Evolutionary conservation across 1,140 invertebrate species (phyloP), one percentile per base, ranked within the genome.

Genomic region (Pachyrhynchus sulphureomaculatus): DNA sequence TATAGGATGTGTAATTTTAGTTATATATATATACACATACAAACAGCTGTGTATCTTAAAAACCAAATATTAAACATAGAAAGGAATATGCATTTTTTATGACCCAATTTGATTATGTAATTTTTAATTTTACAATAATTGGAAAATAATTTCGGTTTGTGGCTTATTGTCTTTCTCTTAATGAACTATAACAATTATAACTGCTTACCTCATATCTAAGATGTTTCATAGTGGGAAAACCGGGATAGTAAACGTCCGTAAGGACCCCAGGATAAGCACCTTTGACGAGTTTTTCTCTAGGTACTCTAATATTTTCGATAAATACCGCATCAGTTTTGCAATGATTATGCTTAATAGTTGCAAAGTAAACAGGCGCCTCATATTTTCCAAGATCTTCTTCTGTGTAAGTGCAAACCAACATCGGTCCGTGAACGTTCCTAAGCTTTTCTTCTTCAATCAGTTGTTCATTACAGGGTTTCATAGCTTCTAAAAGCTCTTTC

Each of bases 161-260:
- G n/a, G n/a, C n/a, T n/a, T n/a, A n/a, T n/a, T n/a, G n/a, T n/a
- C n/a, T n/a, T n/a, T n/a, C n/a, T n/a, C n/a, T n/a, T n/a, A n/a
- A n/a, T n/a, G n/a, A n/a, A n/a, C n/a, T n/a, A n/a, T n/a, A n/a
- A n/a, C n/a, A n/a, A n/a, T n/a, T n/a, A n/a, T n/a, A n/a, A n/a
- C n/a, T n/a, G 70, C 76, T 78, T 70, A 90, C 88, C 68, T 77
- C 84, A 72, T 95, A 93, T 15, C 85, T 77, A 23, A 98, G 79
- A 75, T 95, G 87, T 68, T 87, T 88, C 65, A 97, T 79, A 0
- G 92, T 93, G 0, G 95, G 95, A 75, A 98, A 98, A 23, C 96
- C 95, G 23, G 90, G 88, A 74, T 87, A 93, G 68, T 89, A 88
- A 4, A 90, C 79, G 68, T 90, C 84, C 10, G 87, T 69, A 23